Evolutionary conservation across 2,797 vertebrate genomes (phyloP), one percentile per base, ranked within the genome.

Genomic region (Hybognathus amarus): DNA sequence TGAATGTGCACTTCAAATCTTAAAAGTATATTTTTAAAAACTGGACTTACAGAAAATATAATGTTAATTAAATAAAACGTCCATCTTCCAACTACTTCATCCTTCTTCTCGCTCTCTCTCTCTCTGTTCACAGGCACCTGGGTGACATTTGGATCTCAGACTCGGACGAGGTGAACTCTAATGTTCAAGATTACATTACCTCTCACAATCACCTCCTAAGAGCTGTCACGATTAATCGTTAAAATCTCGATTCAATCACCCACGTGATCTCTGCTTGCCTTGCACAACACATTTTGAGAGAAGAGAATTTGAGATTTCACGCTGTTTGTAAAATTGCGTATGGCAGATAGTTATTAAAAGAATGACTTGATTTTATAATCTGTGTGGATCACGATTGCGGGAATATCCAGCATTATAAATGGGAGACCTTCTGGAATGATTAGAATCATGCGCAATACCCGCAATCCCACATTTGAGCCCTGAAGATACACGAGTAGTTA

Each of bases 81-180:
- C 17, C 17, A 36, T 10, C 13, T 63, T 59, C 30, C 33, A 18
- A 33, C 15, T 33, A 33, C 30, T 42, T 50, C 7, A 27, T 52
- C 24, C 52, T 54, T 18, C 17, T 73, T 74, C 45, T 64, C 1
- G 1, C 15, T 33, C 47, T 33, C n/a, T 71, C 36, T 79, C 9
- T 24, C 11, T 73, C 76, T 83, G 24, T 75, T 42, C 54, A 17
- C 90, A 98, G 97, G 97, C 77, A 98, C 97, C 66, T 97, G 97
- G 97, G 96, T 97, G 91, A 98, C 97, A 0, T 97, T 98, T 87
- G 97, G 97, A 85, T 97, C 96, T 66, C 97, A 97, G 92, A 97
- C 92, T 96, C 96, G 4, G 96, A 97, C 82, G 96, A 97, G 96
- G 97, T 97, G 91, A 95, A 94, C 70, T 18, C 6, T 50, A 30